Evolutionary conservation across 2,797 vertebrate genomes (phyloP).

Genomic region (Babyrousa celebensis): DNA sequence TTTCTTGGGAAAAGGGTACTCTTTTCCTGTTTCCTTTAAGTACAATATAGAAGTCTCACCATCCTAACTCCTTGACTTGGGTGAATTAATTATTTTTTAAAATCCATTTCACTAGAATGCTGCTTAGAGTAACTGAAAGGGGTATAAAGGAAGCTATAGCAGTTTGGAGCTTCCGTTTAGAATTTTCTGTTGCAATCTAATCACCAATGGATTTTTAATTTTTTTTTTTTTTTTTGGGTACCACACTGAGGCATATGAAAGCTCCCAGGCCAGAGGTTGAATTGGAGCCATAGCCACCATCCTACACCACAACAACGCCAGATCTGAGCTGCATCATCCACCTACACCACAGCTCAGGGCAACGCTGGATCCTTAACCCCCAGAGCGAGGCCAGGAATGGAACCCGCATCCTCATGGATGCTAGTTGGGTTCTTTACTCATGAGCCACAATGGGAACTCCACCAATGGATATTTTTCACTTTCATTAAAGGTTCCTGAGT

Average conservation of each 20-base stretch:
- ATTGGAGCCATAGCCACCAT: too few relatives aligned
- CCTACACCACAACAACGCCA: too few relatives aligned
- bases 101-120: slow-evolving; percentile 13
- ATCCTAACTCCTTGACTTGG: background rate
- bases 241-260: too few relatives aligned
- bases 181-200: slow-evolving; percentile 21
- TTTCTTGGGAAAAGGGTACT: background rate
- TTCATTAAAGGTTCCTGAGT: background rate
- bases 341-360: too few relatives aligned
- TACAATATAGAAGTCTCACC: background rate
- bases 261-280: too few relatives aligned
- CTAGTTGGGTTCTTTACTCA: too few relatives aligned
- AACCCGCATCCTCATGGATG: too few relatives aligned
- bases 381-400: too few relatives aligned
- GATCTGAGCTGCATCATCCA: too few relatives aligned
- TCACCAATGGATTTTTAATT: background rate
- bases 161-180: background rate
- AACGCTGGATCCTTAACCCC: too few relatives aligned
- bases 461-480: background rate
- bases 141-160: background rate
- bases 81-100: slow-evolving; percentile 34
- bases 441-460: too few relatives aligned
- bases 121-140: background rate
- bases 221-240: background rate
- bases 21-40: slow-evolving; percentile 11